Percentiles rank a stretch among this genome's conserved stretches.
These are phyloP conservation scores for Lepeophtheirus nordmannii DNA, from an alignment of 2,888 invertebrate genomes.

Conservation along the genomic window DNA sequence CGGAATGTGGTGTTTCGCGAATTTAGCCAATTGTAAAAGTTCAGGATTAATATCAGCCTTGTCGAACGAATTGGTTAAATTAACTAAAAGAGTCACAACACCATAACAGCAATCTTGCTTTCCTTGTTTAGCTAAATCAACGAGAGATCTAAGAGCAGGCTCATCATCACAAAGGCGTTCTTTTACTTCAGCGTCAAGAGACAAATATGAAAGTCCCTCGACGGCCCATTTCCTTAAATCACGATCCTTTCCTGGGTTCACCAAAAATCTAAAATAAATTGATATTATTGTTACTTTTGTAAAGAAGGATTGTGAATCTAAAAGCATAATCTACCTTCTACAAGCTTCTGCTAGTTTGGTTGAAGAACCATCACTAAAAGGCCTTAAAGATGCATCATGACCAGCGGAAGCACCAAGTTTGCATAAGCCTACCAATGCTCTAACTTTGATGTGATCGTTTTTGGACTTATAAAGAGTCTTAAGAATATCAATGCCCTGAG, in stretches of 20 bases:
- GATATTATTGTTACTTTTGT: not conserved
- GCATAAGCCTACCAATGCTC: constrained; percentile 81
- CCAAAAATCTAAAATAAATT: constrained; percentile 45
- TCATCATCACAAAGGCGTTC: constrained; percentile 80
- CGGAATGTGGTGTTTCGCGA: constrained; percentile 96
- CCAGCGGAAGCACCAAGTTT: constrained; percentile 72
- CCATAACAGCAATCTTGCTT: constrained; percentile 77
- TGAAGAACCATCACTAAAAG: constrained; percentile 89
- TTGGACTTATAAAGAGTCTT: constrained; percentile 77
- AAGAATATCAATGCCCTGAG: constrained; percentile 78
- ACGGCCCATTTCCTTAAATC: constrained; percentile 90
- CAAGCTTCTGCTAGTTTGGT: constrained; percentile 84
- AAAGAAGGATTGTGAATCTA: not conserved
- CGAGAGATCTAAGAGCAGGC: constrained; percentile 61
- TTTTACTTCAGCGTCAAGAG: constrained; percentile 94
- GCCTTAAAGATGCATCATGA: constrained; percentile 77
- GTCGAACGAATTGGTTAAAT: constrained; percentile 92
- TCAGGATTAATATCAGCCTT: constrained; percentile 91
- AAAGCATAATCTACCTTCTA: constrained; percentile 39
- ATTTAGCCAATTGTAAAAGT: constrained; percentile 92
- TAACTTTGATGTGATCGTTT: constrained; percentile 73
- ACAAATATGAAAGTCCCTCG: constrained; percentile 87
- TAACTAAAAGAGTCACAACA: constrained; percentile 83
- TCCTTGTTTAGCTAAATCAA: constrained; percentile 71
- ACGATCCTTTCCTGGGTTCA: constrained; percentile 64